Evolutionary conservation across 92 coral and sea anemone species (phyloP), one percentile per base, ranked within the genome.

Genomic region (Parazoanthus swiftii): DNA sequence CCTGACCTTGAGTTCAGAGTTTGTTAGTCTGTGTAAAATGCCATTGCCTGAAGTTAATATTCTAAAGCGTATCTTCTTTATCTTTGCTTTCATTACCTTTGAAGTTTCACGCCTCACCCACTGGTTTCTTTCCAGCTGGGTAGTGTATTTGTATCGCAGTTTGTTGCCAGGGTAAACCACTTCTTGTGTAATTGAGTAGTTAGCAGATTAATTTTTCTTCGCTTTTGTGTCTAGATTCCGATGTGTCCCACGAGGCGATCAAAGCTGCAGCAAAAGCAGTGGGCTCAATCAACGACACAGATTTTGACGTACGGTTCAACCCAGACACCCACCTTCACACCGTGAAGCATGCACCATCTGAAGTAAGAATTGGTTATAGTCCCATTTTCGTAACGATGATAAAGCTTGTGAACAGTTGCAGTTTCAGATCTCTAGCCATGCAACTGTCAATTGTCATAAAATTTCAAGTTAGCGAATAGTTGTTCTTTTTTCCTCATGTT

Each of bases 261-360:
- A 95, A 88, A 86, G 88, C 90, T 13, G 98, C 99, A 1, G 95
- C 99, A 9, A 82, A 92, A 67, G 92, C 98, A 44, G 98, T 95
- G 48, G 98, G 98, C 7, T 97, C 99, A 51, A 88, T 95, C 20
- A 92, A 92, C 79, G 99, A 97, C 59, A 89, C 95, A 89, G 98
- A 97, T 88, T 97, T 93, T 93, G 99, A 97, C 73, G 92, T 97
- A 21, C 91, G 98, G 86, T 97, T 97, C 91, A 97, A 97, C 81
- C 98, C 99, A 14, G 99, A 97, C 74, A 88, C 94, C 11, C 90
- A 92, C 76, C 93, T 95, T 46, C 94, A 93, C 38, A 98, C 93
- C 8, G 95, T 89, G 63, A 95, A 89, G 78, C 99, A 95, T 88
- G 97, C 95, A 20, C 80, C 94, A 0, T 97, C 95, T 26, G 99